Base-by-base conservation (phyloP, 2,797 vertebrate species). In the Mionectes olivaceus region DNA sequence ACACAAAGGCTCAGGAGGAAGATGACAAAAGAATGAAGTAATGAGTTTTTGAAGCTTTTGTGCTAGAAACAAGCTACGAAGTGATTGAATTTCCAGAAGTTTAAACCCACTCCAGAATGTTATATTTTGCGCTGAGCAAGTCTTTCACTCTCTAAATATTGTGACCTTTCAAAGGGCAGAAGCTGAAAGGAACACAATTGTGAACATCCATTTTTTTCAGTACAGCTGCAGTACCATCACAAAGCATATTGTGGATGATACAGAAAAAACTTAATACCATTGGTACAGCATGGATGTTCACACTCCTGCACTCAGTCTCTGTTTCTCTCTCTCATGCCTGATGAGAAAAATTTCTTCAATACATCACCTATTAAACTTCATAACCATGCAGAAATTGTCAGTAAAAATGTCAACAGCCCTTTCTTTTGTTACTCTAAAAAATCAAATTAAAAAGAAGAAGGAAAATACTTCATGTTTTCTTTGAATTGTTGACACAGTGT, bases 181-280 rank as follows among this genome's bases (percentile, higher is more conserved):
- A 95, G 43, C 56, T 93, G 87, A 95, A 96, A 70, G 65, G 44
- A 96, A 35, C 57, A 93, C 84, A 93, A 89, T 93, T 65, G 32
- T 78, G 74, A 96, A 92, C 46, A 92, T 83, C 59, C 68, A n/a
- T 90, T 96, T 94, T 96, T 95, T 59, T 94, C 49, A 76, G 97
- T 83, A 90, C 71, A 93, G 76, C 46, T 93, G 78, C 73, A 96
- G 28, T 35, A 75, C 74, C 90, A 76, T 69, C 76, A 69, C 19
- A 87, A 70, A 23, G 37, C 23, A 39, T 69, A 89, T 32, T 94
- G 71, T 92, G 61, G 80, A 37, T 93, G 83, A 93, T 65, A 91
- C 47, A 94, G 83, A 87, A 95, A 96, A 77, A 97, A 97, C 96
- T 95, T 94, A 94, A 71, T 91, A 90, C n/a, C 60, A 69, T 94